Evolutionary conservation across 35 echinoderm and acorn worm species (phyloP).

Genomic region (Lytechinus variegatus): DNA sequence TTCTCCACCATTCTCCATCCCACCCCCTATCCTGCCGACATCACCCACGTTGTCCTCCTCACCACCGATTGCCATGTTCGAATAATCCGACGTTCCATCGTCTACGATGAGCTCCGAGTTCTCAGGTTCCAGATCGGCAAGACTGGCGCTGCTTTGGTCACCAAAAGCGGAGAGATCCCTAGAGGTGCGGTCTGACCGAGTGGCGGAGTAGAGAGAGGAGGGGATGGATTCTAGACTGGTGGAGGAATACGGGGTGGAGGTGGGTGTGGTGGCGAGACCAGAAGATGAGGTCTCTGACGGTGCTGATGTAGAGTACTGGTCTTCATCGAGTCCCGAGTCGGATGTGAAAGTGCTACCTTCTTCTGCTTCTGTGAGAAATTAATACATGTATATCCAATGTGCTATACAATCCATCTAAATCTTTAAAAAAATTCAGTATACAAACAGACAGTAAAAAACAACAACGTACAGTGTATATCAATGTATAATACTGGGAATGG

Average conservation of each 20-base stretch:
- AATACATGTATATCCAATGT: too few relatives aligned
- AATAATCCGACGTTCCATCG: conserved; percentile 57
- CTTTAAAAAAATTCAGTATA: too few relatives aligned
- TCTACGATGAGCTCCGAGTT: conserved; percentile 62
- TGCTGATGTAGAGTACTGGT: conserved; percentile 63
- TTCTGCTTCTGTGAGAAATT: background rate
- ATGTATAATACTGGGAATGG: too few relatives aligned
- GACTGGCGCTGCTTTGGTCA: background rate
- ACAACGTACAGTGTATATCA: too few relatives aligned
- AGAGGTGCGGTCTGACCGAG: conserved; percentile 34
- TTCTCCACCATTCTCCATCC: conserved; percentile 18
- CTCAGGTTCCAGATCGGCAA: conserved; percentile 34
- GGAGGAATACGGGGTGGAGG: conserved; percentile 60
- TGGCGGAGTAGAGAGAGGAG: conserved; percentile 46
- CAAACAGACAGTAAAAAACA: too few relatives aligned
- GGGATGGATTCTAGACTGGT: conserved; percentile 54
- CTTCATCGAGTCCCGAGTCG: conserved; percentile 85
- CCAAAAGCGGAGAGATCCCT: conserved; percentile 38
- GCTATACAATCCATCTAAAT: too few relatives aligned
- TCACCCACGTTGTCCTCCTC: conserved; percentile 52
- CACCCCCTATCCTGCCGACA: conserved; percentile 46
- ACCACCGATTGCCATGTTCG: conserved; percentile 77
- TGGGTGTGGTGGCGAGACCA: conserved; percentile 60
- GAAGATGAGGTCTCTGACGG: conserved; percentile 54
- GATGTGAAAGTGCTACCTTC: conserved; percentile 29